These are phyloP conservation scores for Caenorhabditis auriculariae DNA, from an alignment of 2,888 invertebrate species.

Conservation along the genomic window DNA sequence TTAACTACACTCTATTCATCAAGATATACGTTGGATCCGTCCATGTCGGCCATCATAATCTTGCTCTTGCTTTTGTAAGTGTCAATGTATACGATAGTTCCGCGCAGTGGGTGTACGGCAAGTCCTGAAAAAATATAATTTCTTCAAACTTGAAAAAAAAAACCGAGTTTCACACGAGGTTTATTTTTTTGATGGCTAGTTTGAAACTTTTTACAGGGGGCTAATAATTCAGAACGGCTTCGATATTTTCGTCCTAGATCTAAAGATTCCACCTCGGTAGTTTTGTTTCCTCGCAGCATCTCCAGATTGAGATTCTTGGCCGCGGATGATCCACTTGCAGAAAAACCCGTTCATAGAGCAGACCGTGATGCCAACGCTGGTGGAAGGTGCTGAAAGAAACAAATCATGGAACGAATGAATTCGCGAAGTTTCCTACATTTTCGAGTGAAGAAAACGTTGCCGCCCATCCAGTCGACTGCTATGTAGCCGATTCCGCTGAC, in stretches of 20 bases:
- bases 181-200: too few relatives aligned
- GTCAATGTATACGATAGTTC: slow-evolving; percentile 42
- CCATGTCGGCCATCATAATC: slow-evolving; percentile 92
- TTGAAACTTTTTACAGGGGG: too few relatives aligned
- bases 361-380: slow-evolving; percentile 29
- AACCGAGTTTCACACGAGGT: too few relatives aligned
- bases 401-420: background rate
- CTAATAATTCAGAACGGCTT: too few relatives aligned
- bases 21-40: slow-evolving; percentile 77
- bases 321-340: slow-evolving; percentile 34
- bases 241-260: too few relatives aligned
- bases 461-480: slow-evolving; percentile 43
- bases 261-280: too few relatives aligned
- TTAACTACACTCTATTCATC: background rate
- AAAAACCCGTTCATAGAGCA: slow-evolving; percentile 35
- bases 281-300: slow-evolving; percentile 9
- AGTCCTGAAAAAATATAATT: slow-evolving; percentile 30
- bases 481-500: slow-evolving; percentile 33
- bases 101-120: slow-evolving; percentile 37
- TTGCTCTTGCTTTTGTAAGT: slow-evolving; percentile 73
- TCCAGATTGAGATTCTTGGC: slow-evolving; percentile 2
- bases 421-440: slow-evolving; percentile 16
- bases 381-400: slow-evolving; percentile 25
- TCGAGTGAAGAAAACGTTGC: slow-evolving; percentile 38
- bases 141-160: too few relatives aligned